Conservation (phyloP, 2,888 invertebrate genomes). For the Anodontia alba region DNA sequence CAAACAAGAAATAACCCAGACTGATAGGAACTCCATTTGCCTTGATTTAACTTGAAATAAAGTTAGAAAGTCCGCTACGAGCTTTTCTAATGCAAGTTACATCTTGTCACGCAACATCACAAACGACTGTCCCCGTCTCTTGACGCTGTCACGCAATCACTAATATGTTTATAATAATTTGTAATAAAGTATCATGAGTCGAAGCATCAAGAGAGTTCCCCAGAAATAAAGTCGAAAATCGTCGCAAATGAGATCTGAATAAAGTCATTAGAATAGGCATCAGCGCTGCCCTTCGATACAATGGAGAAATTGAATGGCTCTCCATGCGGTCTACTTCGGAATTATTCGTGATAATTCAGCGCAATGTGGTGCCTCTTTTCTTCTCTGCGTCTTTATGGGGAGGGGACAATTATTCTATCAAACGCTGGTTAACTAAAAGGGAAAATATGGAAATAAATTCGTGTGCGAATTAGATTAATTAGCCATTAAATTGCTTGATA, state of each 20-base stretch:
- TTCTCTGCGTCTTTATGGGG: conserved; percentile 36
- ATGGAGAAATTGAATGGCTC: conserved; percentile 33
- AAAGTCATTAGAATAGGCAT: conserved; percentile 65
- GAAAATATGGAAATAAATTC: conserved; percentile 63
- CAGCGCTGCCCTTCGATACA: conserved; percentile 41
- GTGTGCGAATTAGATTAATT: conserved; percentile 45
- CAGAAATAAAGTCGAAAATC: conserved; percentile 65
- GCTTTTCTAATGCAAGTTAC: conserved; percentile 48
- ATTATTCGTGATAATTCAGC: conserved; percentile 10
- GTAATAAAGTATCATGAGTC: conserved; percentile 70
- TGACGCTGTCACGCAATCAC: conserved; percentile 63
- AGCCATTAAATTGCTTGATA: conserved; percentile 46
- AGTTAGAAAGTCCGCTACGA: conserved; percentile 58
- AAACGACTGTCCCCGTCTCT: conserved; percentile 29
- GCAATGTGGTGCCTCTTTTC: conserved; percentile 53
- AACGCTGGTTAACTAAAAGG: conserved; percentile 60
- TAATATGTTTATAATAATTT: conserved; percentile 75
- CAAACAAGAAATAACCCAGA: not conserved
- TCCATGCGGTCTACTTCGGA: conserved; percentile 9
- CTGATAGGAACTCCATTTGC: conserved; percentile 33
- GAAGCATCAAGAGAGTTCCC: conserved; percentile 58
- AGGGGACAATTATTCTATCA: conserved; percentile 56
- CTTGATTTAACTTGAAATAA: conserved; percentile 56
- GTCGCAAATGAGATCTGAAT: conserved; percentile 69
- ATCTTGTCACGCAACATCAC: conserved; percentile 43